These are phyloP conservation scores for Miniopterus natalensis DNA, from an alignment of 2,113 vertebrate genomes.

Conservation along the genomic window DNA sequence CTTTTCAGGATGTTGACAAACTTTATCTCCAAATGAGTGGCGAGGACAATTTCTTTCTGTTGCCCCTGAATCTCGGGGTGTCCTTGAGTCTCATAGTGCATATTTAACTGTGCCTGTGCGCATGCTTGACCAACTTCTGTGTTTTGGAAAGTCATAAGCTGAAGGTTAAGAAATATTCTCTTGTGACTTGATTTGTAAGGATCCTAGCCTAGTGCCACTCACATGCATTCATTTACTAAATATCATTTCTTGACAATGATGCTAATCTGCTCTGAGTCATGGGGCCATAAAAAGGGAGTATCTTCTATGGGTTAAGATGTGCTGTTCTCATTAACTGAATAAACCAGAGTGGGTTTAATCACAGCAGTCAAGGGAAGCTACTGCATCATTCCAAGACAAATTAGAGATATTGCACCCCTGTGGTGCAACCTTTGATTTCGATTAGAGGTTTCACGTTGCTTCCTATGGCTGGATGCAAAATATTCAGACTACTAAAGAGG, in stretches of 20 bases:
- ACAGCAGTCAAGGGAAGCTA: conserved; percentile 72
- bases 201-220: conserved; percentile 31
- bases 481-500: conserved; percentile 62
- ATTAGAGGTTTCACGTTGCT: conserved; percentile 75
- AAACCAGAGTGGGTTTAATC: conserved; percentile 78
- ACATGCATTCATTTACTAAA: conserved; percentile 54
- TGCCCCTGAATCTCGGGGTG: background rate
- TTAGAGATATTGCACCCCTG: conserved; percentile 78
- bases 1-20: conserved; percentile 1
- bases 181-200: conserved; percentile 21
- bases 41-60: background rate
- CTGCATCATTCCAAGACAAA: conserved; percentile 79
- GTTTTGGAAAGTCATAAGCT: conserved; percentile 29
- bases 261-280: conserved; percentile 69
- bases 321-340: conserved; percentile 76
- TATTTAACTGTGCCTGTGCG: background rate
- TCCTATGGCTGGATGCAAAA: conserved; percentile 69
- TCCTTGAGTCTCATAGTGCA: background rate
- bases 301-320: conserved; percentile 70
- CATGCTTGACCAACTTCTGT: background rate
- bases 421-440: conserved; percentile 79
- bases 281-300: conserved; percentile 54
- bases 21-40: background rate
- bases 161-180: conserved; percentile 45
- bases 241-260: conserved; percentile 73